A percentile compares a stretch with the other conserved stretches of the same genome.
phyloP scores from a whole-genome alignment of 2,888 invertebrate species.

The Chymomyza caudatula region DNA sequence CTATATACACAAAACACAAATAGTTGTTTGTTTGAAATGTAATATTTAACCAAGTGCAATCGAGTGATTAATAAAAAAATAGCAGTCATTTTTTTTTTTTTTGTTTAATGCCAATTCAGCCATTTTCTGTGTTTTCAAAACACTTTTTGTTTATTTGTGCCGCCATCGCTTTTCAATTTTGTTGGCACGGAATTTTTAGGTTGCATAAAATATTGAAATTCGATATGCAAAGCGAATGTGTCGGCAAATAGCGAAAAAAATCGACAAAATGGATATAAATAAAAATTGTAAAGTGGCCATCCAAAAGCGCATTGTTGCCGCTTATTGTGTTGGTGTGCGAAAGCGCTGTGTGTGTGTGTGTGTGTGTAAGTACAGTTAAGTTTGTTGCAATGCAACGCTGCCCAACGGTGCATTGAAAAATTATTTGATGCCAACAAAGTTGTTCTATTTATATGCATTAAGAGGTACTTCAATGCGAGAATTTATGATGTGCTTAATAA shows the following conservation, averaged over 20 bases:
- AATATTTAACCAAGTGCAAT: not conserved
- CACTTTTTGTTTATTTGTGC: no score
- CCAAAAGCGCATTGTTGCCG: conserved; percentile 32
- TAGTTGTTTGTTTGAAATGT: not conserved
- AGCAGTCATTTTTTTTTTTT: not conserved
- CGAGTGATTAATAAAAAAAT: not conserved
- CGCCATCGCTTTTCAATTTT: no score
- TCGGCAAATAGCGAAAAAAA: conserved; percentile 12
- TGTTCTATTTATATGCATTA: not conserved
- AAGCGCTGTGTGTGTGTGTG: no score
- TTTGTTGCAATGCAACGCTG: no score
- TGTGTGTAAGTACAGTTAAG: not conserved
- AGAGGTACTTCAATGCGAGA: not conserved
- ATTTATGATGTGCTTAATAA: not conserved
- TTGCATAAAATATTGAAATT: conserved; percentile 36
- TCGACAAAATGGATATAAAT: not conserved
- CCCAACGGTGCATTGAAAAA: no score
- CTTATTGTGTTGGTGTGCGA: not conserved
- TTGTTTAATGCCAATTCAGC: not conserved
- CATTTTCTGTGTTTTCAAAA: no score
- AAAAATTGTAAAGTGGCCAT: conserved; percentile 19
- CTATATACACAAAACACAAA: not conserved
- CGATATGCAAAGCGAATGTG: conserved; percentile 35
- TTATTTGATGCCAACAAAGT: no score
- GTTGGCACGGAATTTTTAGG: no score